phyloP scores from a whole-genome alignment of 2,113 vertebrate species.

The Copsychus sechellarum region DNA sequence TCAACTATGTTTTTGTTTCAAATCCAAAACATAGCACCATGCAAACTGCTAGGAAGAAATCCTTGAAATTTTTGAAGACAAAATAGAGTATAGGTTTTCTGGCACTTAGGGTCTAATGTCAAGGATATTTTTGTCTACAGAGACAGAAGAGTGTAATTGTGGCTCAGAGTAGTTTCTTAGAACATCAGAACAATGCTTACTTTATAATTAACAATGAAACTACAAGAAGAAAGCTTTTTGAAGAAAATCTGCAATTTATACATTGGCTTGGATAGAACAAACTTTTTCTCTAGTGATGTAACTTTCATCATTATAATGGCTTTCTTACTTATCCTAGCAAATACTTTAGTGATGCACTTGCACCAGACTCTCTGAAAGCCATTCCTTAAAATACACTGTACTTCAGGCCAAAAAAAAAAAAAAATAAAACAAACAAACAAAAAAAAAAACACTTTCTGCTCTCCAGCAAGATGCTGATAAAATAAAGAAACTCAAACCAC shows the following conservation, averaged over 20 bases:
- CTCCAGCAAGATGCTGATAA: neutral
- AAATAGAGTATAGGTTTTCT: neutral
- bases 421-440: neutral
- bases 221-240: neutral
- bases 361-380: neutral
- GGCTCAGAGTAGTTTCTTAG: neutral
- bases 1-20: neutral
- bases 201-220: neutral
- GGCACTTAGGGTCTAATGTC: neutral
- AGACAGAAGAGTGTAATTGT: neutral
- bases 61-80: neutral
- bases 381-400: neutral
- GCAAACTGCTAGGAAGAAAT: neutral
- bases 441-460: neutral
- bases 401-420: neutral
- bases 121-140: neutral
- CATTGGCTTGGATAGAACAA: neutral
- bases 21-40: neutral
- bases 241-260: neutral
- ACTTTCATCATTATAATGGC: neutral
- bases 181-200: neutral
- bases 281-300: neutral
- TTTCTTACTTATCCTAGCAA: neutral
- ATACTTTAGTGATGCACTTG: neutral
- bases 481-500: neutral